Evolutionary conservation across 2,888 invertebrate species (phyloP), one percentile per base, ranked within the genome.

Genomic region (Spialia ferax): DNA sequence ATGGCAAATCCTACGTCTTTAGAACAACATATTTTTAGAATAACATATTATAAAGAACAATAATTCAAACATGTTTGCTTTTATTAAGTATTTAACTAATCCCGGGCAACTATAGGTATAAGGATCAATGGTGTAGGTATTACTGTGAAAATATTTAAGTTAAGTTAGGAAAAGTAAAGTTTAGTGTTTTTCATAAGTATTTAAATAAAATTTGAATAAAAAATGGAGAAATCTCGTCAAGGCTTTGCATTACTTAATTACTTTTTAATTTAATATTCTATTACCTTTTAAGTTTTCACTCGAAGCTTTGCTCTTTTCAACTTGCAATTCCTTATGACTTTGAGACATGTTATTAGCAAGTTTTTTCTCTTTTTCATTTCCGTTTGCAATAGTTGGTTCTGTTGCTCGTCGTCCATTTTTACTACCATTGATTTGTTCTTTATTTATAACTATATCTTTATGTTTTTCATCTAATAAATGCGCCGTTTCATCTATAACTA

Each of bases 401-500:
- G 79, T 80, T 3, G 75, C 65, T 45, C 78, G 70, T 45, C 78
- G 72, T 0, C 60, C 69, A 42, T 70, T 71, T 57, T 76, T 77
- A 38, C 75, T 71, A 20, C 78, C 70, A 63, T 78, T 73, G n/a
- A 68, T 69, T 1, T 87, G 83, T 67, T 82, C 79, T 73, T 85
- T 91, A 62, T 80, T 83, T 63, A 82, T 81, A 1, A 82, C 77
- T 61, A 83, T 81, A 64, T 84, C 77, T 70, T 85, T 84, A 62
- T 85, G 80, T 69, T 86, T 89, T 3, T 85, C 80, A 63, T 86
- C 81, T 57, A 93, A 76, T 62, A 93, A 75, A 55, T 84, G 79
- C 61, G 86, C 75, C 64, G 82, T 89, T 78, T 93, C 92, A 70
- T 93, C 89, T 75, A 89, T 72, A 60, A 78, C 74, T 7, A 91